A percentile compares a stretch with the other conserved stretches of the same genome.
Conservation (phyloP, 2,888 invertebrate genomes). For the Cheilosia pagana region DNA sequence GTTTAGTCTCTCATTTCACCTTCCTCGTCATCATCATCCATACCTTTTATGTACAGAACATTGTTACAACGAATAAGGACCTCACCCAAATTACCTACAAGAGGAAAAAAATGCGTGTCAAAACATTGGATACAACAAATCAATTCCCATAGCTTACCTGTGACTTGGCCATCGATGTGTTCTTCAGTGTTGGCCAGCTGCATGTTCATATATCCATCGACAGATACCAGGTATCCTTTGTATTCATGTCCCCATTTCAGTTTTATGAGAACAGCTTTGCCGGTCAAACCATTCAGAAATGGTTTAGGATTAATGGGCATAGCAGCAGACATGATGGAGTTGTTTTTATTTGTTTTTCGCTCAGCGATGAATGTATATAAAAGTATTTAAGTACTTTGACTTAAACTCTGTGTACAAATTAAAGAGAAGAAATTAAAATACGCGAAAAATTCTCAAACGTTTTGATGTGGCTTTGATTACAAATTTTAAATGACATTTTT, state of each 20-base stretch:
- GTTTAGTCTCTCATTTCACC: slow-evolving; percentile 91
- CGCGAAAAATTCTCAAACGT: slow-evolving; percentile 28
- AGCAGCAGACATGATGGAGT: slow-evolving; percentile 86
- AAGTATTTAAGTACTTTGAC: not conserved
- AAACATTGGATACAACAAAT: not conserved
- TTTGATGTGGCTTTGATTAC: slow-evolving; percentile 58
- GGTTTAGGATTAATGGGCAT: slow-evolving; percentile 99
- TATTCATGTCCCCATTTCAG: slow-evolving; percentile 99
- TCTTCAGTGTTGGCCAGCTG: slow-evolving; percentile 99
- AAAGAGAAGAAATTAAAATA: not conserved
- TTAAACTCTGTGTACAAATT: not conserved
- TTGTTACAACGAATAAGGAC: slow-evolving; percentile 98
- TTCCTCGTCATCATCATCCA: slow-evolving; percentile 98
- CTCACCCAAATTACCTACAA: slow-evolving; percentile 94
- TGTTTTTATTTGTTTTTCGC: slow-evolving; percentile 33
- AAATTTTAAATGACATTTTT: slow-evolving; percentile 26
- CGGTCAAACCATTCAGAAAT: slow-evolving; percentile 98
- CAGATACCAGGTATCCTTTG: slow-evolving; percentile 98
- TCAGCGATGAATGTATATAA: not conserved
- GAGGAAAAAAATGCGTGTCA: not conserved
- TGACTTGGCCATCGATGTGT: slow-evolving; percentile 95
- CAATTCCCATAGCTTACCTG: slow-evolving; percentile 85
- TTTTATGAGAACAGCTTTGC: slow-evolving; percentile 98
- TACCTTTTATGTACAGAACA: slow-evolving; percentile 96
- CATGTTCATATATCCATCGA: slow-evolving; percentile 99